Evolutionary conservation across 2,797 vertebrate genomes (phyloP), one percentile per base, ranked within the genome.

Genomic region (Natrix natrix): DNA sequence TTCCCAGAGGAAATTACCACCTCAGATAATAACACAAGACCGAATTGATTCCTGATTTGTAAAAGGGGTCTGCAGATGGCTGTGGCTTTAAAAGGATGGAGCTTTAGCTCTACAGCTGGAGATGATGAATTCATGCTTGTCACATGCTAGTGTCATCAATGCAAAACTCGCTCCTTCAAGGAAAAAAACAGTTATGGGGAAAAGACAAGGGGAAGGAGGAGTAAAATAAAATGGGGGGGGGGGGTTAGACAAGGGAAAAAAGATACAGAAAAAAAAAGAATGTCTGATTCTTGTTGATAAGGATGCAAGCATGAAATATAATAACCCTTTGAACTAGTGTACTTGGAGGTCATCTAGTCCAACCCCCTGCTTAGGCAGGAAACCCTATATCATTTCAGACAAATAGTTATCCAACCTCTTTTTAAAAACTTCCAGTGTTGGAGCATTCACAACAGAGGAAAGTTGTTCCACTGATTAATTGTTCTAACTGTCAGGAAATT

Each of bases 1-100:
- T 90, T 90, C 92, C 92, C 88, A 86, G 32, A 63, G 54, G 92
- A 20, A 90, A 90, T 92, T 86, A 86, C 20, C 92, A 92, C 74
- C 92, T 86, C 56, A 16, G n/a, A 37, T 20, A 28, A 63, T 83
- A 90, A 86, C 14, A 28, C 12, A 26, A 90, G 28, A n/a, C 87
- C 43, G n/a, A 78, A 78, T 52, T 32, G 57, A 90, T 28, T 63
- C 57, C 92, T 43, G 48, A 63, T 86, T 55, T 86, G 57, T 43
- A 61, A 86, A 83, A 16, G 57, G n/a, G 24, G 43, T 52, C n/a
- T 86, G 57, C 92, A 90, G 88, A 61, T 89, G 69, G 87, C 69
- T 14, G 26, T 24, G 86, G 86, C 52, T 32, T n/a, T 24, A 17
- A 52, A 24, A 48, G 22, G 43, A 59, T 0, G 69, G 28, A 54